A percentile compares a stretch with the other conserved stretches of the same genome.
Conservation (phyloP, 2,888 invertebrate genomes). For the Drosophila formosana region DNA sequence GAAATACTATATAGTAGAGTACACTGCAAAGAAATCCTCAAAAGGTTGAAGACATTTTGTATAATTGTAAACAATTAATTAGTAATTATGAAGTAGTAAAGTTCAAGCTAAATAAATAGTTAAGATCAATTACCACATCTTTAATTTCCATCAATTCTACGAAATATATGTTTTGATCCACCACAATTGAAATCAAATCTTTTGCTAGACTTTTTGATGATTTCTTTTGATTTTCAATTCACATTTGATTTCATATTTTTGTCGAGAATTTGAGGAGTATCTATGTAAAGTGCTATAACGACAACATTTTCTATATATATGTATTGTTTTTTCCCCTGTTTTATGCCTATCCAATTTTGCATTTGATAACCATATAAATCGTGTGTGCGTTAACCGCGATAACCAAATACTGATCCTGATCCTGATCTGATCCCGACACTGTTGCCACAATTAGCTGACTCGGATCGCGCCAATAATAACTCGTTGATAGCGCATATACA, state of each 20-base stretch:
- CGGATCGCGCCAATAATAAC: constrained; percentile 88
- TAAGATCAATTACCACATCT: constrained; percentile 10
- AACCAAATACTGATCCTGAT: constrained; percentile 18
- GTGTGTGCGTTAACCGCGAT: constrained; percentile 45
- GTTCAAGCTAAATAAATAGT: constrained; percentile 26
- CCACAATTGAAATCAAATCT: constrained; percentile 10
- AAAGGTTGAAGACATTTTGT: constrained; percentile 39
- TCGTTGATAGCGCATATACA: constrained; percentile 89
- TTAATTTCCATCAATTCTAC: constrained; percentile 21
- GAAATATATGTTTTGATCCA: constrained; percentile 8
- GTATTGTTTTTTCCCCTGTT: constrained; percentile 62
- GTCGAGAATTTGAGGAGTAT: constrained; percentile 28
- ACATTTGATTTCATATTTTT: neutral
- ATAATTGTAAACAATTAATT: constrained; percentile 18
- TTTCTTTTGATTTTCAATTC: constrained; percentile 22
- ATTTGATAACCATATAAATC: constrained; percentile 62
- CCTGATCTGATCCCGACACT: constrained; percentile 33
- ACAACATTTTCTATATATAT: constrained; percentile 67
- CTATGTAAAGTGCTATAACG: constrained; percentile 56
- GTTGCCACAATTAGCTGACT: constrained; percentile 81
- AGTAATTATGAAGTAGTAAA: constrained; percentile 29
- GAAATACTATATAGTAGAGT: constrained; percentile 11
- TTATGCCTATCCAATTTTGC: constrained; percentile 69
- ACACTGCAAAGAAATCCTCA: constrained; percentile 50
- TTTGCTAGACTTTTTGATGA: constrained; percentile 36